Percentiles rank a stretch among this genome's conserved stretches.
Conservation (phyloP, 2,797 vertebrate species). For the Platalea minor region DNA sequence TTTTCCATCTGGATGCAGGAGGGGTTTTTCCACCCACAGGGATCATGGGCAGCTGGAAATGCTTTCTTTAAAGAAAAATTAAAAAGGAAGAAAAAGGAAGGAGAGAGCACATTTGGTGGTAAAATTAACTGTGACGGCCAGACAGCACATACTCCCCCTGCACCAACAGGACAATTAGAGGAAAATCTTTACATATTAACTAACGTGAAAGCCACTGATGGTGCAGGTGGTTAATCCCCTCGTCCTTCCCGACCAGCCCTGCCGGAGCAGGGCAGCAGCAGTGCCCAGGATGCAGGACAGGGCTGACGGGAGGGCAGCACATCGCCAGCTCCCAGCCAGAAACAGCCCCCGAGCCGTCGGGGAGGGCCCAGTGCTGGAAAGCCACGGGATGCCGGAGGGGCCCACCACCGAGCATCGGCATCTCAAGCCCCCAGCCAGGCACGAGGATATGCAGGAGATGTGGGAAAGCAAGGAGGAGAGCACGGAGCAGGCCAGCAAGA, state of each 20-base stretch:
- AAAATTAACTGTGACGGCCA: slow-evolving; percentile 15
- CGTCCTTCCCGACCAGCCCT: rapidly evolving
- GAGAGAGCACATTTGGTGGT: neutral
- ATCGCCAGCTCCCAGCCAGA: neutral
- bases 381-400: rapidly evolving
- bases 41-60: neutral
- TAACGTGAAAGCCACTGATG: neutral
- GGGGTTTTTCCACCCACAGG: neutral
- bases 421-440: neutral
- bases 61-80: neutral
- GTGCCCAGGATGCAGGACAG: neutral
- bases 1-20: neutral
- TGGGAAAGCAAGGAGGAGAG: neutral
- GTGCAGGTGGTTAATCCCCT: neutral
- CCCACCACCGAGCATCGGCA: rapidly evolving
- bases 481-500: neutral
- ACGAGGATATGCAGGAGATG: rapidly evolving
- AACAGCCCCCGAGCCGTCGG: rapidly evolving
- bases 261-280: neutral
- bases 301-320: neutral
- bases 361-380: neutral
- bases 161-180: slow-evolving; percentile 15
- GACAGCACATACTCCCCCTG: neutral
- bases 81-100: neutral
- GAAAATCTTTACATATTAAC: slow-evolving; percentile 19